Conservation (phyloP, 2,113 vertebrate genomes). For the Toxotes jaculatrix region DNA sequence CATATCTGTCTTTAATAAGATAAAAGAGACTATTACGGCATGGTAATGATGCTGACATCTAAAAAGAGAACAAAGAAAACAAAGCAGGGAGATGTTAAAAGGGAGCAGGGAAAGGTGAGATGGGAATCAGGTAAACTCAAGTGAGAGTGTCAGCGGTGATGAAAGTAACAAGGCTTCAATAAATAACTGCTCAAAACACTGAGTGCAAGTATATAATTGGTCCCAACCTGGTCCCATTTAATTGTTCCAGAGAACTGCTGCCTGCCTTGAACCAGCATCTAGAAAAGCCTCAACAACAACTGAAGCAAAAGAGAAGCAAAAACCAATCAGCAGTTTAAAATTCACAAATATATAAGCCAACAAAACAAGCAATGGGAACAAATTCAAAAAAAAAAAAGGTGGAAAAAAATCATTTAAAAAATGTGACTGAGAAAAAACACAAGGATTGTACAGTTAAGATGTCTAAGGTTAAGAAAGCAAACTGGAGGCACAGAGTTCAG, state of each 20-base stretch:
- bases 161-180: neutral
- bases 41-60: neutral
- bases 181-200: neutral
- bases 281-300: neutral
- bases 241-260: neutral
- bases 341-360: neutral
- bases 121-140: neutral
- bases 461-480: slow-evolving; percentile 50
- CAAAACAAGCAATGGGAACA: neutral
- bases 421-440: neutral
- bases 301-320: neutral
- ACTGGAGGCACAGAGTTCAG: slow-evolving; percentile 53
- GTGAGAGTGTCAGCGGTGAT: neutral
- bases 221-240: neutral
- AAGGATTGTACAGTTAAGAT: slow-evolving; percentile 18
- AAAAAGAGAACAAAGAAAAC: neutral
- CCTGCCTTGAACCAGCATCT: neutral
- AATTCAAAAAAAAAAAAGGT: neutral
- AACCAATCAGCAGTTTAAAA: neutral
- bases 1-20: neutral
- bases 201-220: neutral
- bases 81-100: neutral
- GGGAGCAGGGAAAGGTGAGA: slow-evolving; percentile 1
- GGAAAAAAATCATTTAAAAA: neutral
- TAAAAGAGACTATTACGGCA: neutral